These are phyloP conservation scores for Rhopilema esculentum DNA, from an alignment of 30 jellyfish, hydroid and myxozoan species.

Conservation along the genomic window DNA sequence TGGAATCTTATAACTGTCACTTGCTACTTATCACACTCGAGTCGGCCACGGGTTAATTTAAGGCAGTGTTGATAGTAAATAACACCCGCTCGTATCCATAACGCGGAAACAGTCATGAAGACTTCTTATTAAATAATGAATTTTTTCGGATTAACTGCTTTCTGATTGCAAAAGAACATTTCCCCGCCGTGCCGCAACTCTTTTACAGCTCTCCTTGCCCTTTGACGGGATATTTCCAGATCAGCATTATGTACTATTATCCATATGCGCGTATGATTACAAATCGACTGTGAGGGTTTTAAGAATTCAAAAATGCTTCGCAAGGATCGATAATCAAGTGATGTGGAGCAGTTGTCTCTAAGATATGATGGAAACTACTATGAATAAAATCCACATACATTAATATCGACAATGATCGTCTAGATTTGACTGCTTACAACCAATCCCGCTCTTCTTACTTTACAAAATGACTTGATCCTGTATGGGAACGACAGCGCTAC, in stretches of 20 bases:
- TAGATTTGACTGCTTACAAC: conserved; percentile 1
- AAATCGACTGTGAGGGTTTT: conserved; percentile 52
- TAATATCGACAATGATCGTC: not conserved
- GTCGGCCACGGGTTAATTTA: conserved; percentile 40
- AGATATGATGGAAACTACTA: conserved; percentile 5
- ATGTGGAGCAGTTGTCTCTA: conserved; percentile 32
- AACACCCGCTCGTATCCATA: conserved; percentile 53
- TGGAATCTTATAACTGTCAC: conserved; percentile 42
- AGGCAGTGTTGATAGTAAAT: conserved; percentile 43
- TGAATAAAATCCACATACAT: conserved; percentile 13
- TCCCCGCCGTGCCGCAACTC: conserved; percentile 80
- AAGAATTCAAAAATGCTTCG: conserved; percentile 56
- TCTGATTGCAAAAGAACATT: conserved; percentile 66
- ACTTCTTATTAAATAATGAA: conserved; percentile 45
- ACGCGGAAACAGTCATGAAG: conserved; percentile 63
- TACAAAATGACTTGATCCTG: conserved; percentile 9
- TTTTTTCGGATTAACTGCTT: conserved; percentile 68
- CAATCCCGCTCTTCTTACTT: conserved; percentile 2
- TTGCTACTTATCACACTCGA: conserved; percentile 46
- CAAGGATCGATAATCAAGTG: conserved; percentile 17
- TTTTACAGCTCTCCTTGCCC: conserved; percentile 34
- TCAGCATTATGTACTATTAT: conserved; percentile 58
- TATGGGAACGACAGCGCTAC: conserved; percentile 31
- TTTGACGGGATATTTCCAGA: conserved; percentile 73
- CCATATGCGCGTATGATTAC: conserved; percentile 37